These are phyloP conservation scores for Willisornis vidua DNA, from an alignment of 2,113 vertebrate species.

Conservation along the genomic window DNA sequence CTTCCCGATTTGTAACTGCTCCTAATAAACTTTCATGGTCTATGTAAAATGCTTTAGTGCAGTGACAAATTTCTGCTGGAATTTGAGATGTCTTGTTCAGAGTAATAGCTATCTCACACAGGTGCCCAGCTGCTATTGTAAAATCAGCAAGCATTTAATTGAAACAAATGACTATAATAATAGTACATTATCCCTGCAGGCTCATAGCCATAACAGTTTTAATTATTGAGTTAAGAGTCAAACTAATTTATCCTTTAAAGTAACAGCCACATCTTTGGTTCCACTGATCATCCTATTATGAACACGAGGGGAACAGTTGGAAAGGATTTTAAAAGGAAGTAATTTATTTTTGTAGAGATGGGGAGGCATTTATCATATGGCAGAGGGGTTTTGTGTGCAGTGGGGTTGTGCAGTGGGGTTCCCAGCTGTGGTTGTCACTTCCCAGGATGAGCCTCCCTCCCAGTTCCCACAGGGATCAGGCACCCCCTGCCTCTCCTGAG, in stretches of 20 bases:
- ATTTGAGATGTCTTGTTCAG: constrained; percentile 95
- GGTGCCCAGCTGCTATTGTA: constrained; percentile 98
- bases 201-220: constrained; percentile 95
- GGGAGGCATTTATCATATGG: neutral
- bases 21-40: constrained; percentile 79
- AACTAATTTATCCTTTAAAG: constrained; percentile 94
- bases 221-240: constrained; percentile 97
- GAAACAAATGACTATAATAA: constrained; percentile 99
- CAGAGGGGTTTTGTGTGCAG: constrained; percentile 22
- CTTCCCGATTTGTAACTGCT: constrained; percentile 64
- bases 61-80: constrained; percentile 81
- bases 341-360: constrained; percentile 45
- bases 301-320: constrained; percentile 56
- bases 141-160: constrained; percentile 99
- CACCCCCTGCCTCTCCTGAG: neutral
- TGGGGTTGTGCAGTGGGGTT: neutral
- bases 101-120: constrained; percentile 94
- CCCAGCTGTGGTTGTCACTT: neutral
- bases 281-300: constrained; percentile 70
- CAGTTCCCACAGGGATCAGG: neutral
- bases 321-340: constrained; percentile 58
- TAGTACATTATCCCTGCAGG: constrained; percentile 99
- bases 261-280: constrained; percentile 77
- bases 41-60: constrained; percentile 67
- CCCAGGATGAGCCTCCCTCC: neutral